Percentiles rank a stretch among this genome's conserved stretches.
Evolutionary conservation across 2,797 vertebrate genomes (phyloP).

Genomic region (Miichthys miiuy): DNA sequence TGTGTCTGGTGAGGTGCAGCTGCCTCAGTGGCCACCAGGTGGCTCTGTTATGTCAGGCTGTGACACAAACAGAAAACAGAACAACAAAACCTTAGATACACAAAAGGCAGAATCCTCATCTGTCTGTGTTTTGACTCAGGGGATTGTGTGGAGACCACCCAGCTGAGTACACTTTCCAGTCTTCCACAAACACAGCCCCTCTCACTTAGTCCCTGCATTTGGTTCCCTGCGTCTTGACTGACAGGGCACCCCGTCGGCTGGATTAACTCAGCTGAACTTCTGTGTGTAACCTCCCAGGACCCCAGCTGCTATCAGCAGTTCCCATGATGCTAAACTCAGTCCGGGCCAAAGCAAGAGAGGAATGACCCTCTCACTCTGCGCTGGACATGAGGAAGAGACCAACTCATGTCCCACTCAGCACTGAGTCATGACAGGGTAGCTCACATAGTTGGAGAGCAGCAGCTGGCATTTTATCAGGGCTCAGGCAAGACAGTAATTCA

Average conservation of each 20-base stretch:
- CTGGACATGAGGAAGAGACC: slow-evolving; percentile 42
- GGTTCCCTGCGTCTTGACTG: slow-evolving; percentile 15
- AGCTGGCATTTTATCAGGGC: slow-evolving; percentile 51
- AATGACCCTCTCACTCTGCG: slow-evolving; percentile 17
- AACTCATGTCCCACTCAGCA: slow-evolving; percentile 50
- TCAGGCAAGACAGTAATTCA: slow-evolving; percentile 50
- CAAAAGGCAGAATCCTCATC: slow-evolving; percentile 16
- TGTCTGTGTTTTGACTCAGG: slow-evolving; percentile 7
- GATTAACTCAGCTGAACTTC: slow-evolving; percentile 64
- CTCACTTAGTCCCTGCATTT: background rate
- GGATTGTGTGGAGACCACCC: slow-evolving; percentile 28
- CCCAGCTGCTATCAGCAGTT: slow-evolving; percentile 50
- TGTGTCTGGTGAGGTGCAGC: background rate
- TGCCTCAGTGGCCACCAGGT: slow-evolving; percentile 49
- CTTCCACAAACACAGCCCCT: slow-evolving; percentile 18
- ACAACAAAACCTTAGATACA: background rate
- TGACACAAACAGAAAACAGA: background rate
- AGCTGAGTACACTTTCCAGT: background rate
- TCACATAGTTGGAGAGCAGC: slow-evolving; percentile 37
- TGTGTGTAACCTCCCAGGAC: slow-evolving; percentile 45
- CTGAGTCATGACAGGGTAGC: slow-evolving; percentile 60
- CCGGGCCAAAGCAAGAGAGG: slow-evolving; percentile 11
- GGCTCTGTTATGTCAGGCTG: slow-evolving; percentile 28
- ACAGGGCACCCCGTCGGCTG: slow-evolving; percentile 26
- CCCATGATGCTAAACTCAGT: slow-evolving; percentile 57